Conservation (phyloP, 2,888 invertebrate genomes). For the Drosophila kambysellisi region DNA sequence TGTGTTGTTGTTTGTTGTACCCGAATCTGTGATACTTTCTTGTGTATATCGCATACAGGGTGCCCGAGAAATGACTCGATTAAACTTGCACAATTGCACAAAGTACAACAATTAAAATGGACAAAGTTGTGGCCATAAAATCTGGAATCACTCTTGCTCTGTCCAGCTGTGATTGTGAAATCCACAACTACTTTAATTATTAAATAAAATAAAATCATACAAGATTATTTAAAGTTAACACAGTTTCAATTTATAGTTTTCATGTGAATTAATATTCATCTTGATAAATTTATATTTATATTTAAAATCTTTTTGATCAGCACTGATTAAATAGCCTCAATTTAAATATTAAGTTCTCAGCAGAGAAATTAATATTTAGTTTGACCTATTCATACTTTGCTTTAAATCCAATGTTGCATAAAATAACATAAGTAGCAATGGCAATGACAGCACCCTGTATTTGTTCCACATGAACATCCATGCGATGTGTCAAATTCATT, state of each 20-base stretch:
- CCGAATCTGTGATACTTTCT: slow-evolving; percentile 18
- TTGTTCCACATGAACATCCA: background rate
- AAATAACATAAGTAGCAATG: background rate
- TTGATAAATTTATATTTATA: background rate
- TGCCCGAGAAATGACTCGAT: background rate
- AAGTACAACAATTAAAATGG: background rate
- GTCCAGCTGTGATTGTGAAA: background rate
- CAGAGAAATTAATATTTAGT: background rate
- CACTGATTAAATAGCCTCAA: background rate
- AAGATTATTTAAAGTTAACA: background rate
- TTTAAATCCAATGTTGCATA: background rate
- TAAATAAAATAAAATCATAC: background rate
- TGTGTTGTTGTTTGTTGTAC: slow-evolving; percentile 11
- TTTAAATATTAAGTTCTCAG: background rate
- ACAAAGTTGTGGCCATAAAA: background rate
- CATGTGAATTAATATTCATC: background rate
- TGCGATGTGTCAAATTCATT: slow-evolving; percentile 12
- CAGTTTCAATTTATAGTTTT: background rate
- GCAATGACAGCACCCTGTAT: slow-evolving; percentile 29
- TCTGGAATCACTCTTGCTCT: background rate
- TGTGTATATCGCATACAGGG: slow-evolving; percentile 34
- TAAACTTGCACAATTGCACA: background rate
- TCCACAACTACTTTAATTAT: background rate
- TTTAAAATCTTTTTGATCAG: background rate
- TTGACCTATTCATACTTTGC: background rate